Base-by-base conservation (phyloP, 2,888 invertebrate genomes). In the Seira musarum region DNA sequence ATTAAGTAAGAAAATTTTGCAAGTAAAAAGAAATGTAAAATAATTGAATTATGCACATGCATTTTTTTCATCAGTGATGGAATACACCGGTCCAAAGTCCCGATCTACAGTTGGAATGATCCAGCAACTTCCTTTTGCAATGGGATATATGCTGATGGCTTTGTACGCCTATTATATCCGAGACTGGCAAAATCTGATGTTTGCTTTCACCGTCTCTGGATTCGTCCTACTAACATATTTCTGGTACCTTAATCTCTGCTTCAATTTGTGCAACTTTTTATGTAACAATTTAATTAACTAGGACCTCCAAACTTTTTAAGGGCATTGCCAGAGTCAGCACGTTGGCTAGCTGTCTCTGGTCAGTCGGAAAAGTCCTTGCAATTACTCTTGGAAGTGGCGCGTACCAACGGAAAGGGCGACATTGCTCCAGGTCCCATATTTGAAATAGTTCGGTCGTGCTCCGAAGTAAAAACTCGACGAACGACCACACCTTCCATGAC, bases 251-350 rank as follows among this genome's bases (percentile, higher is more conserved):
- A n/a, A n/a, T n/a, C n/a, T n/a, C n/a, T n/a, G n/a, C n/a, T n/a
- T n/a, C n/a, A n/a, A n/a, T n/a, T n/a, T n/a, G n/a, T n/a, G n/a
- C n/a, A n/a, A n/a, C n/a, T n/a, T n/a, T n/a, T n/a, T n/a, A n/a
- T n/a, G n/a, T n/a, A n/a, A 46, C 10, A 46, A 46, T n/a, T 46
- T n/a, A 46, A 13, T 46, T 46, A 64, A 64, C 6, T 21, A 49
- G 10, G 15, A 13, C 49, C 57, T 57, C 21, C 10, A 10, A 57
- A 5, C 2, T 5, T 21, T 57, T 57, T 15, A 22, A 83, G 84
- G 84, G 71, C 78, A 2, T 60, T 84, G 6, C 84, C 84, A 5
- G 82, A 84, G 65, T 84, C 84, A 10, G 75, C 82, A n/a, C 66
- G 84, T n/a, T 84, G 84, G 84, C 49, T 82, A 13, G 79, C 79